Percentiles rank a stretch among this genome's conserved stretches.
Conservation (phyloP, 2,113 vertebrate genomes). For the Pyxicephalus adspersus region DNA sequence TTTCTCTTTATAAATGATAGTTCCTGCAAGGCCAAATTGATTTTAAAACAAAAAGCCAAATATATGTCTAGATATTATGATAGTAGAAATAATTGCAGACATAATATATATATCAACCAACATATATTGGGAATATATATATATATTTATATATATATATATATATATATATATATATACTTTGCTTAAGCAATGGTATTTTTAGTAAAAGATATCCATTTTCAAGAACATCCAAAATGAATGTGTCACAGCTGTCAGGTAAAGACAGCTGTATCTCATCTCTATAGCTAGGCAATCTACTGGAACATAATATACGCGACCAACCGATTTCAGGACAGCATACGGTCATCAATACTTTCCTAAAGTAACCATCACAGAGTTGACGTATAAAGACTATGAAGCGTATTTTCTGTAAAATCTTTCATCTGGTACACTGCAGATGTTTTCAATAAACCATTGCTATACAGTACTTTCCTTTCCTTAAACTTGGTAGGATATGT, state of each 20-base stretch:
- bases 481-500: not conserved
- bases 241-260: constrained; percentile 38
- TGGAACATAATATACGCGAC: constrained; percentile 24
- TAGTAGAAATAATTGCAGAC: not conserved
- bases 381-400: not conserved
- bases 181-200: constrained; percentile 1
- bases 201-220: constrained; percentile 26
- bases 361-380: not conserved
- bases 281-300: constrained; percentile 25
- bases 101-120: not conserved
- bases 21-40: constrained; percentile 13
- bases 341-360: not conserved
- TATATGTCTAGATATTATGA: not conserved
- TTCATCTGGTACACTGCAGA: not conserved
- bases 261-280: constrained; percentile 23
- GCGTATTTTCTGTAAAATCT: constrained; percentile 8
- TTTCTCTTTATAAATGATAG: constrained; percentile 1
- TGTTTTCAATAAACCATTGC: not conserved
- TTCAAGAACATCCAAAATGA: constrained; percentile 32
- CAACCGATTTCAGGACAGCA: not conserved
- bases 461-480: not conserved
- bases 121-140: too few species aligned
- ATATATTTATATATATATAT: too few species aligned
- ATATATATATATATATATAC: too few species aligned
- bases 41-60: not conserved